These are phyloP conservation scores for Glandiceps talaboti DNA, from an alignment of 53 echinoderm and acorn worm genomes.

Conservation along the genomic window DNA sequence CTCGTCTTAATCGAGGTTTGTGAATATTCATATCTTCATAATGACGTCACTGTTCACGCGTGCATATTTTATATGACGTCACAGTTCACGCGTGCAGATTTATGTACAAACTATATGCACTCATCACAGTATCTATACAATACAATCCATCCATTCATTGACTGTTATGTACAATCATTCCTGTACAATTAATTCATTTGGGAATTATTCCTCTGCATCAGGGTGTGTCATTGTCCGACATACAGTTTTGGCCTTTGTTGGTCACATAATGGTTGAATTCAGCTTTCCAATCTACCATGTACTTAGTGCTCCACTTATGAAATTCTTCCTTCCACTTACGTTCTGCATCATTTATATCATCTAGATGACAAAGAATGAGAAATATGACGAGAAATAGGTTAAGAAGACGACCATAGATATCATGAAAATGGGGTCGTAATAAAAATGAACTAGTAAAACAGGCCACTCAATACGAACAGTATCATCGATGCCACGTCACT, in stretches of 20 bases:
- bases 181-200: neutral
- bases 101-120: neutral
- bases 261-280: slow-evolving; percentile 82
- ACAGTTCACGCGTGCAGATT: neutral
- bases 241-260: slow-evolving; percentile 47
- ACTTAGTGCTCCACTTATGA: slow-evolving; percentile 71
- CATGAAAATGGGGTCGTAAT: neutral
- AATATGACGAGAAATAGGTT: no score
- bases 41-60: neutral
- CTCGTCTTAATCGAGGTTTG: no score
- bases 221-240: neutral
- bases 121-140: neutral
- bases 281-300: slow-evolving; percentile 99
- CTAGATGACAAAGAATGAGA: slow-evolving; percentile 28
- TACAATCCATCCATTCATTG: neutral
- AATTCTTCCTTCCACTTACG: slow-evolving; percentile 87
- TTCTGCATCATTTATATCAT: slow-evolving; percentile 85
- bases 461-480: no score
- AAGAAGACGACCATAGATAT: no score
- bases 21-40: no score
- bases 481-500: no score
- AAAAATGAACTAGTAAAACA: neutral
- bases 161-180: neutral
- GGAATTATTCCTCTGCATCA: neutral
- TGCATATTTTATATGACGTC: neutral